Conservation (phyloP, 2,888 invertebrate genomes). For the Lasioglossum figueresi region DNA sequence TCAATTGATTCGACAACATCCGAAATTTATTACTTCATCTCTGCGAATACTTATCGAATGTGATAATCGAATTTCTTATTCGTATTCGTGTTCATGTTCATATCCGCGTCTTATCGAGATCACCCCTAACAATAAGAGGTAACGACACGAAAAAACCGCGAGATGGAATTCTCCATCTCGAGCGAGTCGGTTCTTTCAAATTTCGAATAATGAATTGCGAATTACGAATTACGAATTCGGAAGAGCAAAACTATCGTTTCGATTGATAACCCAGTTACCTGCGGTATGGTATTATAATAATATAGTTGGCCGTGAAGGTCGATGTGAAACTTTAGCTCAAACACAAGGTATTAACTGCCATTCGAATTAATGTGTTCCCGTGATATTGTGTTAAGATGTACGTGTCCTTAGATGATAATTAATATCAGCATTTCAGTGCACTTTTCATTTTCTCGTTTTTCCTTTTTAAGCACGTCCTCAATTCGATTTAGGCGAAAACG, state of each 20-base stretch:
- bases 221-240: not conserved
- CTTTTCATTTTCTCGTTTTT: slow-evolving; percentile 9
- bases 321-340: slow-evolving; percentile 65
- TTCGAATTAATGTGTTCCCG: slow-evolving; percentile 69
- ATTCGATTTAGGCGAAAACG: not conserved
- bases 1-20: not conserved
- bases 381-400: slow-evolving; percentile 31
- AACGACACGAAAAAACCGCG: not conserved
- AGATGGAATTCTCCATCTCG: not conserved
- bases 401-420: slow-evolving; percentile 27
- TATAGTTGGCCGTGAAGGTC: slow-evolving; percentile 20
- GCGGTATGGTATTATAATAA: slow-evolving; percentile 19
- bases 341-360: slow-evolving; percentile 77
- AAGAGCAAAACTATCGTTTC: not conserved
- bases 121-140: not conserved
- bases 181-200: too few relatives aligned
- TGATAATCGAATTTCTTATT: not conserved
- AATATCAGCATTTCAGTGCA: slow-evolving; percentile 18
- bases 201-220: not conserved
- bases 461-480: not conserved
- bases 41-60: not conserved
- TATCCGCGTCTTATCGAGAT: not conserved
- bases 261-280: slow-evolving; percentile 15
- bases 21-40: slow-evolving; percentile 9
- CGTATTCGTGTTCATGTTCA: not conserved